Base-by-base conservation (phyloP, 2,113 vertebrate species). In the Lepisosteus osseus region DNA sequence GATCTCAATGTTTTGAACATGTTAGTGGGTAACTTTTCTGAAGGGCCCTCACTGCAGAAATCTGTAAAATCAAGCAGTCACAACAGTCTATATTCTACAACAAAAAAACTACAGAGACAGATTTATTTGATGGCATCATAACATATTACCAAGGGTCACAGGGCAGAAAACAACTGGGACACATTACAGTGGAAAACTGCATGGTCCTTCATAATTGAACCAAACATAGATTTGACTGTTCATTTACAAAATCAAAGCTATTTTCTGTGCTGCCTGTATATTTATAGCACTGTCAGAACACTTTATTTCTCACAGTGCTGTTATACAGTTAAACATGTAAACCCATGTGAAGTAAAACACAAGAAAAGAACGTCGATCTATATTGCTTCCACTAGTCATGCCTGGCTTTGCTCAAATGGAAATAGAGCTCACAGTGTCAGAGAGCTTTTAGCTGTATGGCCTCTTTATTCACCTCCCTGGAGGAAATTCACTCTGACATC, bases 401-500 rank as follows among this genome's bases (percentile, higher is more conserved):
- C 59, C 67, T 69, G 76, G 76, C 69, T 61, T 78, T 72, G 59
- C 14, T 69, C 68, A 69, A 44, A 69, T n/a, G 67, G 68, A 69
- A 43, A 59, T 40, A 59, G n/a, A 69, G 75, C 67, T 69, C 56
- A 8, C 54, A 42, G 17, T 76, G 68, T 66, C 72, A 67, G 43
- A 44, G 66, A 64, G 57, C 41, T 62, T 61, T 63, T 42, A 7
- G 47, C 65, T n/a, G 56, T 40, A 29, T 11, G 40, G 56, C 65
- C 42, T 15, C n/a, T 54, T 61, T 45, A 61, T 69, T 75, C 57
- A 69, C 9, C 45, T 67, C 54, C 67, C 66, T 8, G 12, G 14
- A 71, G 62, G 66, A 76, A 80, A 82, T 70, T 65, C 14, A 75
- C 65, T 56, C 47, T 74, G 77, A 79, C 74, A 74, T 68, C 64